Evolutionary conservation across 2,113 vertebrate species (phyloP).

Genomic region (Holacanthus passer): DNA sequence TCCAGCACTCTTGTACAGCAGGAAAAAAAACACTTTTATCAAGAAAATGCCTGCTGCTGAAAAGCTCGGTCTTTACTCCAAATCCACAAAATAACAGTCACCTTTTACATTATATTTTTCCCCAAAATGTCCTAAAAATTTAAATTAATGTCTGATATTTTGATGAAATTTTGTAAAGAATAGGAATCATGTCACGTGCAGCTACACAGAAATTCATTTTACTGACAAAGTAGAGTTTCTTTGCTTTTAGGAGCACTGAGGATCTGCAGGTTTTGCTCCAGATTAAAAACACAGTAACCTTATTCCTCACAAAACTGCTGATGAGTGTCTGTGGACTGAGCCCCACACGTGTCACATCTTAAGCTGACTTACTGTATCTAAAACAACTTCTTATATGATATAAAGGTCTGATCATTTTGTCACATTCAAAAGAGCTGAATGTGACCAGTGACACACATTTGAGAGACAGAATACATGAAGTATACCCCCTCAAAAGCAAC

Average conservation of each 20-base stretch:
- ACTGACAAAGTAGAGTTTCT: not conserved
- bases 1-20: not conserved
- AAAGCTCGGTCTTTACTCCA: not conserved
- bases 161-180: not conserved
- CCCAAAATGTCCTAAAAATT: not conserved
- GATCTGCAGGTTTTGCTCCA: not conserved
- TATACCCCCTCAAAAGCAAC: constrained; percentile 28
- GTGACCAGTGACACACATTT: not conserved
- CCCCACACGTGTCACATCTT: constrained; percentile 1
- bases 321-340: not conserved
- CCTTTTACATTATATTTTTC: not conserved
- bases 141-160: not conserved
- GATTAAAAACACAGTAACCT: constrained; percentile 18
- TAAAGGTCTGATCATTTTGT: constrained; percentile 17
- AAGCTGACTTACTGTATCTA: not conserved
- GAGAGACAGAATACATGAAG: constrained; percentile 10
- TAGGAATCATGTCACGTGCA: not conserved
- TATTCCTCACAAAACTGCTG: constrained; percentile 5
- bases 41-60: not conserved
- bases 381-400: constrained; percentile 3
- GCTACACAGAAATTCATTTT: not conserved
- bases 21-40: not conserved
- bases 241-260: not conserved
- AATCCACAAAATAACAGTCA: not conserved
- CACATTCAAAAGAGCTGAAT: not conserved